Percentiles rank a stretch among this genome's conserved stretches.
These are phyloP conservation scores for Andrena cerasifolii DNA, from an alignment of 1,140 invertebrate species.

Conservation along the genomic window DNA sequence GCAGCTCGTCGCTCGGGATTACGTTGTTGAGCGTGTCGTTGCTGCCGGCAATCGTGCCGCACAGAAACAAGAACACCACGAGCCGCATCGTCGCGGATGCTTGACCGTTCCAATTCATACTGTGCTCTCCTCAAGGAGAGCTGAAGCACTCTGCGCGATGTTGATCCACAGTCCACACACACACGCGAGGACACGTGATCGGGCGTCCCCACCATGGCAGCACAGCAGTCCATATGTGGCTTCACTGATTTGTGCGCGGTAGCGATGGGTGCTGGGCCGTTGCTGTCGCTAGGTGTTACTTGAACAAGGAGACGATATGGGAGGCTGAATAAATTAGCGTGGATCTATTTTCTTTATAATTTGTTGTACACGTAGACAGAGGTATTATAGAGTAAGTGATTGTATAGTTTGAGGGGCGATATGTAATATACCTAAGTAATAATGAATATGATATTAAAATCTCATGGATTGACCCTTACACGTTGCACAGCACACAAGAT, in stretches of 20 bases:
- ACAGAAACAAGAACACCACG: constrained; percentile 20
- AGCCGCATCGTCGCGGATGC: constrained; percentile 16
- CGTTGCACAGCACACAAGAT: too few species aligned
- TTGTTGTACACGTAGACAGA: too few species aligned
- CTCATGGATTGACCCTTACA: too few species aligned
- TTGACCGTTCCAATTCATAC: constrained; percentile 18
- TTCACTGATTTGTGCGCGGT: not conserved
- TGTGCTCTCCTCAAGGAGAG: constrained; percentile 8
- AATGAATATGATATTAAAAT: too few species aligned
- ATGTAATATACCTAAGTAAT: too few species aligned
- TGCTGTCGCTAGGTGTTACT: too few species aligned
- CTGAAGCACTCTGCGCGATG: not conserved
- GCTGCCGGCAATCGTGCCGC: constrained; percentile 5
- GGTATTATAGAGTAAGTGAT: too few species aligned
- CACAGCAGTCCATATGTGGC: not conserved
- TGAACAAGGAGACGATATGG: too few species aligned
- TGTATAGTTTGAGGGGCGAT: too few species aligned
- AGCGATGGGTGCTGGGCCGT: not conserved
- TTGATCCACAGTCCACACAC: constrained; percentile 6
- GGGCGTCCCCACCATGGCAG: not conserved
- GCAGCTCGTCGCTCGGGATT: not conserved
- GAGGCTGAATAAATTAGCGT: too few species aligned
- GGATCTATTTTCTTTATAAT: too few species aligned
- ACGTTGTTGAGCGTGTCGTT: constrained; percentile 29
- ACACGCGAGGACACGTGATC: constrained; percentile 18